phyloP scores from a whole-genome alignment of 2,797 vertebrate species.

The Gymnoscopelus braueri region DNA sequence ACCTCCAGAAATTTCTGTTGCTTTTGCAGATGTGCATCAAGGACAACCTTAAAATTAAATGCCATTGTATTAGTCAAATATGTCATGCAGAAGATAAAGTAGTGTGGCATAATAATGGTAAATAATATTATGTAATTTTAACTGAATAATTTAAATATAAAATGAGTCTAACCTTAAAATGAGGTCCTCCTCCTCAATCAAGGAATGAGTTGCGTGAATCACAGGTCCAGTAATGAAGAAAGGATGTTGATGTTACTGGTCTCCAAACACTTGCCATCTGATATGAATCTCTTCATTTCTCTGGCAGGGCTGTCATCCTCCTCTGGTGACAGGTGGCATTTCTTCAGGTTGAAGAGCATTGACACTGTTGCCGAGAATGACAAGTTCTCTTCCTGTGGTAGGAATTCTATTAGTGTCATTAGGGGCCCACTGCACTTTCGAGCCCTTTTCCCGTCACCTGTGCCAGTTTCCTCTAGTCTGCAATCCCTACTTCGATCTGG shows the following conservation, averaged over 20 bases:
- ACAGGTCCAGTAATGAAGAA: conserved; percentile 15
- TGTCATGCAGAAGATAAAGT: too few species aligned
- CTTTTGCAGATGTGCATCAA: background rate
- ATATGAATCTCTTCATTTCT: conserved; percentile 16
- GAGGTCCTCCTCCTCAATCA: background rate
- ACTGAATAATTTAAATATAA: too few species aligned
- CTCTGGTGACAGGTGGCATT: conserved; percentile 9
- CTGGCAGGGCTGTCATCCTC: conserved; percentile 16
- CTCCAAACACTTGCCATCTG: conserved; percentile 14
- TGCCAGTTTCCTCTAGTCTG: conserved; percentile 23
- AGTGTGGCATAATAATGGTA: too few species aligned
- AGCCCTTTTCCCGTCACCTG: conserved; percentile 12
- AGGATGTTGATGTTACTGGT: conserved; percentile 23
- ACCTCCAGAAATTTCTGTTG: background rate
- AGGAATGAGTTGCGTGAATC: conserved; percentile 8
- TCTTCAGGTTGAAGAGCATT: conserved; percentile 22
- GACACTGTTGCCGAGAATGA: conserved; percentile 12
- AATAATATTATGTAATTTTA: too few species aligned
- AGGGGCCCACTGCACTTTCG: background rate
- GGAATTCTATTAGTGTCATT: conserved; percentile 18
- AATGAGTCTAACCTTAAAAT: too few species aligned
- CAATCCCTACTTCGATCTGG: conserved; percentile 19
- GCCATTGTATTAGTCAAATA: background rate
- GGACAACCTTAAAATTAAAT: background rate
- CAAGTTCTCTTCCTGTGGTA: conserved; percentile 10